Evolutionary conservation across 2,888 invertebrate genomes (phyloP), one percentile per base, ranked within the genome.

Genomic region (Cristatella mucedo): DNA sequence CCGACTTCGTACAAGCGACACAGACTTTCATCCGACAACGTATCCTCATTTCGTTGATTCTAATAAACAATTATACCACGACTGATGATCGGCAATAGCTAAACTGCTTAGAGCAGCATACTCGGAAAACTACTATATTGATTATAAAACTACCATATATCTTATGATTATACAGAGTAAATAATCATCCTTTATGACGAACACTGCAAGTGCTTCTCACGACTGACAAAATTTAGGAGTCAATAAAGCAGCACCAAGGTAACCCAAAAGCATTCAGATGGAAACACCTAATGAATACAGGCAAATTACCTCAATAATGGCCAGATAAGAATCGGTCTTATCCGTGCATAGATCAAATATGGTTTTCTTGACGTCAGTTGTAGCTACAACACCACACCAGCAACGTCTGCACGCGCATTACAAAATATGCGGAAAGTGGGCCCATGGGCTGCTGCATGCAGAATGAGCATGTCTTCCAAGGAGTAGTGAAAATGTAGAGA

Each of bases 1-100:
- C 93, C 93, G 16, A 93, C 82, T 59, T 93, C 87, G 64, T 91
- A 93, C 11, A 93, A 68, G 52, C 85, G 76, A 42, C 91, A 84
- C 48, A 81, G 78, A 2, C 85, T 84, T 68, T 89, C 89, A 58
- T 84, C 82, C 46, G 81, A 76, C 45, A 80, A 76, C 43, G 82
- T 80, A 58, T 79, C 83, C 20, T 49, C 43, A 13, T 52, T 52
- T 29, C 57, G 48, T 21, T 55, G 55, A 44, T 56, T 60, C 59
- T 61, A 46, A 20, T 41, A 30, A 22, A 31, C 13, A 18, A 7
- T 40, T 29, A n/a, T 3, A 11, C 13, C 9, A 32, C 16, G 33
- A 32, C 9, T 26, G 26, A 26, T 26, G 26, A 11, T n/a, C 9
- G n/a, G n/a, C n/a, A n/a, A 9, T 26, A n/a, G n/a, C 26, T 11